Evolutionary conservation across 2,797 vertebrate genomes (phyloP), one percentile per base, ranked within the genome.

Genomic region (Paedocypris micromegethes): DNA sequence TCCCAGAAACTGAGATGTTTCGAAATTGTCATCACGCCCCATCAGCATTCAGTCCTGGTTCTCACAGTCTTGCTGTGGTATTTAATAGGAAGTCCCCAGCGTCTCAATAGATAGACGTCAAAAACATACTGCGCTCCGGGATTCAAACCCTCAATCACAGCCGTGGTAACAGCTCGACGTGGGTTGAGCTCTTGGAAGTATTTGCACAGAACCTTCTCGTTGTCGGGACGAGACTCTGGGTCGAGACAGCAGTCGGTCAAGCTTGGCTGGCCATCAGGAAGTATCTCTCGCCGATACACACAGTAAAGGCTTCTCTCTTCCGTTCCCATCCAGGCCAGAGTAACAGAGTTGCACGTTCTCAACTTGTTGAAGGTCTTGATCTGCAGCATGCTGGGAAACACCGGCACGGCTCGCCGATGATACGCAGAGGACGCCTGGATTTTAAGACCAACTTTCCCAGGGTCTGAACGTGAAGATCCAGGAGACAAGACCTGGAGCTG

Each of bases 291-390:
- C 57, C 83, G 90, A 80, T 94, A 96, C 47, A 95, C 87, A 0
- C 94, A 96, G 78, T 94, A 96, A 70, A 94, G 88, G 72, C 88
- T 93, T 66, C 92, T 82, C 58, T 96, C 91, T 75, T 93, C 91
- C 0, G 93, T 95, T 59, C 93, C 93, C 79, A 96, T 91, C 94
- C 94, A 96, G 48, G 92, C 93, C 5, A 96, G 80, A 2, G 94
- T 95, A 68, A 93, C 83, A 0, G 91, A 92, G 75, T 86, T 87
- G 82, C 93, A 95, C 23, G 88, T 89, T 66, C 94, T 89, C 80
- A 96, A 84, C 77, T 90, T 91, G 75, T 92, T 94, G 74, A 95
- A 96, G 54, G 92, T 93, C 78, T 93, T 94, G 46, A 96, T 89
- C 80, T 94, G 93, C 75, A 95, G 85, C 58, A 90, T 94, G 38